These are phyloP conservation scores for Myanophis thanlyinensis DNA, from an alignment of 2,113 vertebrate genomes.

Conservation along the genomic window DNA sequence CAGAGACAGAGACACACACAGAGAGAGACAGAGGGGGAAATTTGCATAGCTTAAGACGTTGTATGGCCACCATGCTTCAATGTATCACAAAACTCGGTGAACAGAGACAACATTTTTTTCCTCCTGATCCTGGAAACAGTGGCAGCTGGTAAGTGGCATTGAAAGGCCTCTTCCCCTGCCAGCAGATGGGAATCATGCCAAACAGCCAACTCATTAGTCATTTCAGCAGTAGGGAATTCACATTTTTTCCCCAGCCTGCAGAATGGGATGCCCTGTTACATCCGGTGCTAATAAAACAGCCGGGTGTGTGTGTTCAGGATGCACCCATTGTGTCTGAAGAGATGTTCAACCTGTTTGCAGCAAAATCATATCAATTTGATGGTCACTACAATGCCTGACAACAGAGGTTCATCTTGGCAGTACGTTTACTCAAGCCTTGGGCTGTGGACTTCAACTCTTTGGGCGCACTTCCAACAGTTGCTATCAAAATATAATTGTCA, in stretches of 20 bases:
- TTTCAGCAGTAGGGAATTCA: conserved; percentile 23
- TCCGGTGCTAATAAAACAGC: neutral
- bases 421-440: neutral
- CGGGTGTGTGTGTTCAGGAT: conserved; percentile 17
- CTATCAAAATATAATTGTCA: neutral
- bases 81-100: neutral
- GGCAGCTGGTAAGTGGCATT: conserved; percentile 28
- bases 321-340: neutral
- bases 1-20: neutral
- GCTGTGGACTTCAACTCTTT: neutral
- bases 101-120: neutral
- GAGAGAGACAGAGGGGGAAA: too few species aligned
- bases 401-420: neutral
- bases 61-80: neutral
- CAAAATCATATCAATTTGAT: neutral
- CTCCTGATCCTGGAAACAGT: neutral
- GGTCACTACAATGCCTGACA: neutral
- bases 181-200: conserved; percentile 39
- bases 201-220: conserved; percentile 34
- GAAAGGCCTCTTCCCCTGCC: conserved; percentile 3
- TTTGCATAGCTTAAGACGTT: neutral
- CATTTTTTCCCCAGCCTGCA: neutral
- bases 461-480: neutral
- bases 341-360: neutral
- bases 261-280: conserved; percentile 22